These are phyloP conservation scores for Pogoniulus pusillus DNA, from an alignment of 2,797 vertebrate genomes.

Conservation along the genomic window DNA sequence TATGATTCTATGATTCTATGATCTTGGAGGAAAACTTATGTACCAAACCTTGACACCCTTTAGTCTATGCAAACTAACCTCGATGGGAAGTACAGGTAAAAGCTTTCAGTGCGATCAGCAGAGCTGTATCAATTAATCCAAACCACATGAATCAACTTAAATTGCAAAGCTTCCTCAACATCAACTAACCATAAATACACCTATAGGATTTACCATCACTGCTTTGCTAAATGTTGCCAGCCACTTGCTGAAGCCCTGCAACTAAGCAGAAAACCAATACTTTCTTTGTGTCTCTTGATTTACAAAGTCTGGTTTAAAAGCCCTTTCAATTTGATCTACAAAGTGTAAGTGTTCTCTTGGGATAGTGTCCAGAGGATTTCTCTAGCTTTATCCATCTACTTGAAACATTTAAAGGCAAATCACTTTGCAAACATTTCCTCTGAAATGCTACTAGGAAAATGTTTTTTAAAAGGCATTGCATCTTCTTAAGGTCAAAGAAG, in stretches of 20 bases:
- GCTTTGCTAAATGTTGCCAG: background rate
- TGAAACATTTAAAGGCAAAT: background rate
- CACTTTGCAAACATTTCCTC: slow-evolving; percentile 20
- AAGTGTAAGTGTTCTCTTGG: slow-evolving; percentile 26
- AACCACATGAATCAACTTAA: background rate
- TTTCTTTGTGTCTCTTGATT: slow-evolving; percentile 18
- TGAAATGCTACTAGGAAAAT: background rate
- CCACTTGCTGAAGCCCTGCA: background rate
- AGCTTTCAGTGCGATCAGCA: background rate
- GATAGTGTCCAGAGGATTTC: slow-evolving; percentile 32
- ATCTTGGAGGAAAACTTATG: background rate
- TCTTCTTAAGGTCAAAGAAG: background rate
- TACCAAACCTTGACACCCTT: background rate
- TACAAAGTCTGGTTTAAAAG: slow-evolving; percentile 28
- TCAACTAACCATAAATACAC: background rate
- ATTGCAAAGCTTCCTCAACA: background rate
- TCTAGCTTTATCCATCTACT: background rate
- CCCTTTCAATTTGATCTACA: background rate
- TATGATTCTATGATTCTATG: too few relatives aligned
- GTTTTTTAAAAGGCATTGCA: background rate
- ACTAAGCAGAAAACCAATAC: slow-evolving; percentile 1
- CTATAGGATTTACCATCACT: background rate
- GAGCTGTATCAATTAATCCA: background rate
- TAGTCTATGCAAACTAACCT: background rate
- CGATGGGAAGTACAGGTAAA: background rate